Evolutionary conservation across 2,113 vertebrate genomes (phyloP).

Genomic region (Dascyllus trimaculatus): DNA sequence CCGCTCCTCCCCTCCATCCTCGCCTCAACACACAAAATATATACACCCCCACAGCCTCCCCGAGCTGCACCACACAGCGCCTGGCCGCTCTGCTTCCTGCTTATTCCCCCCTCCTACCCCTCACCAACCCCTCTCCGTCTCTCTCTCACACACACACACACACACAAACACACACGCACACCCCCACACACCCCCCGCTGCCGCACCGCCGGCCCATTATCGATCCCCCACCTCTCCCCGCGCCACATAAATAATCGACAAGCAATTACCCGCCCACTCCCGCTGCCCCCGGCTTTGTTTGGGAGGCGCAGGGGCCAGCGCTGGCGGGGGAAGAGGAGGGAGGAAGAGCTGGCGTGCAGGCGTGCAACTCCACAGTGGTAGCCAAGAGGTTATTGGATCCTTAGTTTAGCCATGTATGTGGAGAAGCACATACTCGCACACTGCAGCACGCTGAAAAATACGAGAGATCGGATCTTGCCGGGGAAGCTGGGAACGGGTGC

Average conservation of each 20-base stretch:
- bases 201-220: constrained; percentile 85
- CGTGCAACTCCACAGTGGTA: constrained; percentile 74
- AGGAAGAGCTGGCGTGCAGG: constrained; percentile 70
- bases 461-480: constrained; percentile 70
- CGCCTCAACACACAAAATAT: constrained; percentile 43
- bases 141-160: constrained; percentile 34
- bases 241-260: constrained; percentile 89
- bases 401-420: constrained; percentile 63
- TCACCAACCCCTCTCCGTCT: constrained; percentile 52
- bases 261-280: constrained; percentile 89
- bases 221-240: constrained; percentile 87
- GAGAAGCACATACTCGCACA: constrained; percentile 52
- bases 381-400: constrained; percentile 72
- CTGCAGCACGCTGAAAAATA: constrained; percentile 35
- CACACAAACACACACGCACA: constrained; percentile 55
- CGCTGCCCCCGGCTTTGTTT: constrained; percentile 87
- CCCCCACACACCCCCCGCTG: constrained; percentile 61
- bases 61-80: constrained; percentile 73
- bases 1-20: not conserved
- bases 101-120: constrained; percentile 65
- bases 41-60: constrained; percentile 77
- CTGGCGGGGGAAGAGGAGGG: constrained; percentile 61
- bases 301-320: constrained; percentile 82
- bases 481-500: constrained; percentile 5
- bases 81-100: constrained; percentile 80